Evolutionary conservation across 2,797 vertebrate species (phyloP), one percentile per base, ranked within the genome.

Genomic region (Poecilia wingei): DNA sequence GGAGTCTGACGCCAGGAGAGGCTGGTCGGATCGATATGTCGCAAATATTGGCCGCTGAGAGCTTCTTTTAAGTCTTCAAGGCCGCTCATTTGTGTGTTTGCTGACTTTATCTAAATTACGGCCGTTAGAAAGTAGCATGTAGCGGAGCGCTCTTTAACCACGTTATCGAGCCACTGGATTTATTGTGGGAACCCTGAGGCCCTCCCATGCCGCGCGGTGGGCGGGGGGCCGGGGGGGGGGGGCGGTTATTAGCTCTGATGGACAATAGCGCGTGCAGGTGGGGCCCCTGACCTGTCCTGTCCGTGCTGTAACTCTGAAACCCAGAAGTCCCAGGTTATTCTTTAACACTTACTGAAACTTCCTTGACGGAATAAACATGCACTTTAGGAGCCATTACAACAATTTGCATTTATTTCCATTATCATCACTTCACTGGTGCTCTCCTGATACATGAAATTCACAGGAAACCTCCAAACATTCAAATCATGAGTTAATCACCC

Each of bases 1-100:
- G 91, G 83, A 93, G 89, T 55, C 39, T 86, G 96, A 96, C 87
- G 93, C 95, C 95, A 93, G 84, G 82, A 84, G 82, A 75, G 79
- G 83, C 90, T 61, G 87, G 74, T 59, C 72, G 74, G 95, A 97
- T 97, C 95, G 95, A 97, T 97, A 93, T 43, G 90, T 92, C 93
- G 90, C 91, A 96, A 94, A 91, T 94, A 95, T 96, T 96, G 90
- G 92, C 94, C 87, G 85, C 89, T 92, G 82, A 83, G 73, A 81
- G 79, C 84, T 86, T 94, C 95, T 96, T 94, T 89, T 91, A 93
- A 92, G 93, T 93, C 89, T 91, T 86, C 88, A 88, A 91, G 91
- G 89, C 84, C 71, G 82, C 36, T 78, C 70, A 28, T 78, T 47
- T 46, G 84, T 31, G 22, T 93, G 88, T 95, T 94, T 92, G 88